phyloP scores from a whole-genome alignment of 2,113 vertebrate genomes.

The Anoura caudifer region DNA sequence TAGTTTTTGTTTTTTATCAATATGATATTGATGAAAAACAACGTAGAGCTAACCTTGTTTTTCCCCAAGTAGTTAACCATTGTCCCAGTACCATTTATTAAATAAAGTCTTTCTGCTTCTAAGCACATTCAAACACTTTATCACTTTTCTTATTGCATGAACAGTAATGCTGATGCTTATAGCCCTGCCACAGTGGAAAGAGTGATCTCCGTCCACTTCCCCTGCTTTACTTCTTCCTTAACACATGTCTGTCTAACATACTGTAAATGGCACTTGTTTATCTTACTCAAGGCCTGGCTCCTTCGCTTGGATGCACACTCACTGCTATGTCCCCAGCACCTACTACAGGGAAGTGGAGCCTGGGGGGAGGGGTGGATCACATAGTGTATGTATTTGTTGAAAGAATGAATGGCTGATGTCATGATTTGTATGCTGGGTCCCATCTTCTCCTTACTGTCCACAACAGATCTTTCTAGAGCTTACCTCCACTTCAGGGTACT shows the following conservation, averaged over 20 bases:
- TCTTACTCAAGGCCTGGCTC: neutral
- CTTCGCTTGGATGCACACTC: neutral
- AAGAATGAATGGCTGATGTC: neutral
- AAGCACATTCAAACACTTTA: neutral
- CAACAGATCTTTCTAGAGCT: neutral
- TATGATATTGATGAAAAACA: neutral
- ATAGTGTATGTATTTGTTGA: neutral
- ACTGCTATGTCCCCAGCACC: neutral
- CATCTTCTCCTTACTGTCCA: neutral
- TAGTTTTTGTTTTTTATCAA: neutral
- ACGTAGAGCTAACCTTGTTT: neutral
- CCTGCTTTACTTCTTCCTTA: neutral
- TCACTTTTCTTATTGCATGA: neutral
- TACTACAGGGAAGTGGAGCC: neutral
- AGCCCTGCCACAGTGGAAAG: neutral
- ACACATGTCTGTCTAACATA: neutral
- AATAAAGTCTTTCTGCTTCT: neutral
- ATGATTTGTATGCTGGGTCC: neutral
- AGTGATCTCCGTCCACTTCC: neutral
- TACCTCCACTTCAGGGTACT: neutral
- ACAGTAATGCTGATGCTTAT: neutral
- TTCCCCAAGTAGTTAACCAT: neutral
- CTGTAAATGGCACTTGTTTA: neutral
- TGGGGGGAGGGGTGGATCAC: neutral
- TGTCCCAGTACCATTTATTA: neutral